Conservation (phyloP, 2,797 vertebrate species). For the Chelon auratus region DNA sequence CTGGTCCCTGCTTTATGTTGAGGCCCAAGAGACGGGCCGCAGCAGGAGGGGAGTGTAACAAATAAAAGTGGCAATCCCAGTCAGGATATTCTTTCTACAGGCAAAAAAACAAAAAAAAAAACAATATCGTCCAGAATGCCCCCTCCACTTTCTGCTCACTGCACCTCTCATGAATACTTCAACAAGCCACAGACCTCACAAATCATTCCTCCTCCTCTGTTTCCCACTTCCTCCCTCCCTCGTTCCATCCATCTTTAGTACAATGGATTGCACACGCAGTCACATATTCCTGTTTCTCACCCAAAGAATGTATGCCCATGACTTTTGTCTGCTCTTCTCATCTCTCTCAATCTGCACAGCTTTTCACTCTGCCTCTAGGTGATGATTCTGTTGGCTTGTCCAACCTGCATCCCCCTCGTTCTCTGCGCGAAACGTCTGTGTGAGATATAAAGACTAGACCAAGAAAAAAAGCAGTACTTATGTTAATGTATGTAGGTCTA, state of each 20-base stretch:
- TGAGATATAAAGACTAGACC: conserved; percentile 8
- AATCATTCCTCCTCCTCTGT: conserved; percentile 39
- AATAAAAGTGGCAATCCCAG: neutral
- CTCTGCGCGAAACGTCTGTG: neutral
- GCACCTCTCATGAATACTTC: conserved; percentile 64
- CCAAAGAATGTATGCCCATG: conserved; percentile 35
- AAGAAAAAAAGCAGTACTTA: conserved; percentile 26
- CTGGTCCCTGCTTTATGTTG: no score
- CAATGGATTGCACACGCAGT: conserved; percentile 9
- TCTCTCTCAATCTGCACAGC: conserved; percentile 15
- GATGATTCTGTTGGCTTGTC: conserved; percentile 20
- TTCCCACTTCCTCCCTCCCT: conserved; percentile 24
- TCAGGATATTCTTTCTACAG: neutral
- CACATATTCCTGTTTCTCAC: conserved; percentile 30
- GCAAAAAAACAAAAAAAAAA: conserved; percentile 20
- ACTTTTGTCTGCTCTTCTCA: conserved; percentile 35
- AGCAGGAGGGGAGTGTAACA: neutral
- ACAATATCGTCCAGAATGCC: neutral
- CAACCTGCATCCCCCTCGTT: conserved; percentile 5
- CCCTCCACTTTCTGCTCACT: conserved; percentile 35
- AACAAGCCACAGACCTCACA: conserved; percentile 44
- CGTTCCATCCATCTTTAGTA: conserved; percentile 36
- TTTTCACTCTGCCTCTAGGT: neutral
- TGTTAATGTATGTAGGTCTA: conserved; percentile 43
- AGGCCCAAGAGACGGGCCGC: no score